Evolutionary conservation across 2,113 vertebrate species (phyloP), one percentile per base, ranked within the genome.

Genomic region (Ictalurus punctatus): DNA sequence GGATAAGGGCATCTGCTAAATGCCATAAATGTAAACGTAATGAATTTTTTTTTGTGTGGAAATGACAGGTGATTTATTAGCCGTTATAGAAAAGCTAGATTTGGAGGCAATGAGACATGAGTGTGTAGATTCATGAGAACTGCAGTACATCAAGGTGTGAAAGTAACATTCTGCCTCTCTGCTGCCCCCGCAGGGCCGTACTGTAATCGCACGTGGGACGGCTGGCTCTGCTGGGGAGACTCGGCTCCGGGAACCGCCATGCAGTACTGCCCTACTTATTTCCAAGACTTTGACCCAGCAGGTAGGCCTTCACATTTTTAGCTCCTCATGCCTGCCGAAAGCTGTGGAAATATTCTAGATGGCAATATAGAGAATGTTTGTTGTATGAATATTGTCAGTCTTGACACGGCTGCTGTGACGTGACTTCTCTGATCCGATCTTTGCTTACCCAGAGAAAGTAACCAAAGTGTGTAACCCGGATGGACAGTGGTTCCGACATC

Each of bases 181-280:
- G 71, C 88, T 89, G 81, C 92, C 89, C 84, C 74, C 92, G 65
- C 87, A 96, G 96, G 90, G 3, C 30, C 87, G 2, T 95, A 93
- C 90, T 96, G 96, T 92, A 96, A 96, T 88, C 95, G 96, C 44
- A 96, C 96, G 0, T 96, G 96, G 96, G 96, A 96, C 0, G 96
- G 96, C 34, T 96, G 95, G 95, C 90, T 96, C 65, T 96, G 96
- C 44, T 96, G 96, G 96, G 94, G 86, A 8, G 96, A 96, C 83
- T 88, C 95, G 0, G 0, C 83, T 65, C 95, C 96, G 1, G 95
- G 94, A 25, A 94, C 92, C 0, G 89, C 90, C 21, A 85, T 93
- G 69, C 96, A 96, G 92, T 91, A 91, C 86, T 96, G 96, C 86
- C 96, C 96, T 1, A 76, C 71, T n/a, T 96, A 96, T 90, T 96